Base-by-base conservation (phyloP, 2,888 invertebrate genomes). In the Drosophila robusta region DNA sequence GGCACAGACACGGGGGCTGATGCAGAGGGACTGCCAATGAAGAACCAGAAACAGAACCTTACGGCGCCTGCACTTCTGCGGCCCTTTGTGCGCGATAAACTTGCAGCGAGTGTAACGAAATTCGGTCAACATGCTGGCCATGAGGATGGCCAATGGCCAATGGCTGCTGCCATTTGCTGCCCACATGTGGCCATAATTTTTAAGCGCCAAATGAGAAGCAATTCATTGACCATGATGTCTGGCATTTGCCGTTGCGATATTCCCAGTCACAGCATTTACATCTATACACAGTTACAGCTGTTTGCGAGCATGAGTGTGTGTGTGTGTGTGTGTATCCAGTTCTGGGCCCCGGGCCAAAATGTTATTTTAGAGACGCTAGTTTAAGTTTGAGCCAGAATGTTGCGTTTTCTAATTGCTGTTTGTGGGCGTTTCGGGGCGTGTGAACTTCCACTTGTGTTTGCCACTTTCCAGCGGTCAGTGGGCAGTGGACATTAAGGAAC, bases 181-280 rank as follows among this genome's bases (percentile, higher is more conserved):
- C 80, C 89, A 88, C 84, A 84, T 89, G 90, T 83, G 85, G 89
- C 87, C 75, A 85, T 89, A 82, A 89, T 79, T 85, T 88, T 85
- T 74, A 87, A 85, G 78, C 85, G 87, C 75, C 89, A 85, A 85
- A 85, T 85, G 90, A 88, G 84, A 86, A 87, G 87, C 80, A 74
- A 88, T 89, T 80, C 80, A 89, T 89, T 85, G 89, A 80, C 89
- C 89, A 77, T 88, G 85, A 88, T 86, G 84, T 75, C 80, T 69
- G 87, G 64, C 77, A 74, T 79, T 86, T 76, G 89, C 60, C 57
- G 68, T 73, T 72, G 49, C 70, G 36, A 61, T 79, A 75, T 63
- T 63, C 78, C 54, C 60, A 63, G 66, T 49, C 72, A 52, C 46
- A 51, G 70, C 50, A 78, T 75, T 68, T 68, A 75, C 79, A 74